These are phyloP conservation scores for Rhinoptilus africanus DNA, from an alignment of 2,113 vertebrate genomes.

Conservation along the genomic window DNA sequence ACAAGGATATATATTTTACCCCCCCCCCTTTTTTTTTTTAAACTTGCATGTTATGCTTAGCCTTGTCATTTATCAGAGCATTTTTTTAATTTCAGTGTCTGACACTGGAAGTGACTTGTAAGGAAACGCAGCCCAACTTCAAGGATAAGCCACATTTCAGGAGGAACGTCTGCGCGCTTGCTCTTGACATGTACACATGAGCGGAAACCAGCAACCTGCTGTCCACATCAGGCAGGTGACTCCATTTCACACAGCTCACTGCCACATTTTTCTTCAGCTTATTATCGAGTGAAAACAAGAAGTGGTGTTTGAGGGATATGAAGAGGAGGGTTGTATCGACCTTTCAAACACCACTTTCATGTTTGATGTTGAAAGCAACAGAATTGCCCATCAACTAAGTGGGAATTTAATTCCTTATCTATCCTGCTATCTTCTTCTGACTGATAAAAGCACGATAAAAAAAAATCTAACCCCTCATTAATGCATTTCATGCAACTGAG, in stretches of 20 bases:
- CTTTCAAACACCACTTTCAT: neutral
- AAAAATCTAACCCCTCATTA: neutral
- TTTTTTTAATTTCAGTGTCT: neutral
- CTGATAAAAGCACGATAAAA: neutral
- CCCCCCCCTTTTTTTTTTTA: neutral
- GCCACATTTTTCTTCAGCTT: neutral
- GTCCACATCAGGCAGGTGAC: neutral
- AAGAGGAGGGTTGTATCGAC: neutral
- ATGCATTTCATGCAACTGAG: neutral
- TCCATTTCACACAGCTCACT: neutral
- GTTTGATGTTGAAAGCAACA: neutral
- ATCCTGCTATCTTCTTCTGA: neutral
- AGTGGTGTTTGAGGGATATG: neutral
- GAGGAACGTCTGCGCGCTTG: rapidly evolving
- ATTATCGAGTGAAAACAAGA: neutral
- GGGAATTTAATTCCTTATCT: neutral
- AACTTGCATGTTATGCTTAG: neutral
- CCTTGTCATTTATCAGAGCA: neutral
- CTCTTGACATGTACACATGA: rapidly evolving
- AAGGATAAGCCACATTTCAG: neutral
- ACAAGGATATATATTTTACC: neutral
- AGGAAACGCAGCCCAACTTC: neutral
- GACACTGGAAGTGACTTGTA: neutral
- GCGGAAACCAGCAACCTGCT: neutral
- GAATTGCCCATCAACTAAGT: neutral